Evolutionary conservation across 2,888 invertebrate species (phyloP), one percentile per base, ranked within the genome.

Genomic region (Andrena trimmerana): DNA sequence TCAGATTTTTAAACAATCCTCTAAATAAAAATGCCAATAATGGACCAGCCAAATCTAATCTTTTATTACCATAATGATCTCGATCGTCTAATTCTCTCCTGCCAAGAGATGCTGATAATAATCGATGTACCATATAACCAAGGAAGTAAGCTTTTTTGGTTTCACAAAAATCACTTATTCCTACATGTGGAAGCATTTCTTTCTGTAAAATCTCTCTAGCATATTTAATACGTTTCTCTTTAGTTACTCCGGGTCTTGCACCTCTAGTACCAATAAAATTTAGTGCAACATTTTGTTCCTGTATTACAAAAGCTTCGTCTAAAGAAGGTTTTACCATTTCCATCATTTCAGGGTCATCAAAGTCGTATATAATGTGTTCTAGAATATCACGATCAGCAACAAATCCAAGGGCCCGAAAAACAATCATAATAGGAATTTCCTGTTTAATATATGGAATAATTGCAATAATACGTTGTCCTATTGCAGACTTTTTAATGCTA

Each of bases 261-360:
- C 99, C 99, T 94, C 99, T 96, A 10, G 99, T 97, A 86, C 99
- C 99, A 91, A 99, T 99, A 91, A 99, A 99, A 94, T 99, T 99
- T 24, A 99, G 95, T 0, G 99, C 99, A 3, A 99, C 99, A 95
- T 98, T 99, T 94, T 99, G 99, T 93, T 99, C 99, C 95, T 99
- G 99, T 89, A 99, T 99, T 0, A 99, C 99, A 94, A 99, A 99
- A 60, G 99, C 99, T 95, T 99, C 99, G 94, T 99, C 99, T 76
- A 99, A 95, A 0, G 99, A 99, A 0, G 99, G 99, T 94, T 99
- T 99, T 0, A 99, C 99, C 99, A 99, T 99, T 96, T 99, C 99
- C 99, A 99, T 99, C 99, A 99, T 99, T 95, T 99, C 99, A 7
- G 99, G 99, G 95, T 99, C 99, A 94, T 99, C 99, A 95, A 99